These are phyloP conservation scores for Rhinoraja longicauda DNA, from an alignment of 2,797 vertebrate species.

Conservation along the genomic window DNA sequence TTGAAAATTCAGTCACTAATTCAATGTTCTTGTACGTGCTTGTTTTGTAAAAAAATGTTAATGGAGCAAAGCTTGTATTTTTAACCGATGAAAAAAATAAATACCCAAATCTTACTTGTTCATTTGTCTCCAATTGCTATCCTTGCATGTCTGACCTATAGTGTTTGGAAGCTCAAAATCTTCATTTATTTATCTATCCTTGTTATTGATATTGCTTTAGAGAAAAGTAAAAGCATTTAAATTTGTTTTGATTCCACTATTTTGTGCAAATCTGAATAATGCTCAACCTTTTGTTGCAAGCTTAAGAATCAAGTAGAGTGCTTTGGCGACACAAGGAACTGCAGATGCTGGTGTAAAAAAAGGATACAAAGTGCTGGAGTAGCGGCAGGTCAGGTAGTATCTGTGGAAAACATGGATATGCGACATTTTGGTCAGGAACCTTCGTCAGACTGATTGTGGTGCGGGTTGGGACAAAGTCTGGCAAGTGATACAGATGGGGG, in stretches of 20 bases:
- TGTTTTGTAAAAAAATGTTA: not conserved
- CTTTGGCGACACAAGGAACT: too few relatives aligned
- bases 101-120: not conserved
- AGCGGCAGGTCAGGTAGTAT: too few relatives aligned
- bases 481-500: too few relatives aligned
- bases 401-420: too few relatives aligned
- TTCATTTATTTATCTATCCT: not conserved
- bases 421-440: too few relatives aligned
- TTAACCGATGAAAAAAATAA: not conserved
- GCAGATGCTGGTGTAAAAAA: too few relatives aligned
- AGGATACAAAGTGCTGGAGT: too few relatives aligned
- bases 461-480: too few relatives aligned
- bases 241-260: not conserved
- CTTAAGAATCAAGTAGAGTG: too few relatives aligned
- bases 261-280: not conserved
- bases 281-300: not conserved
- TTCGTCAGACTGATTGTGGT: too few relatives aligned
- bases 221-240: not conserved
- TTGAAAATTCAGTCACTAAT: not conserved
- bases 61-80: not conserved
- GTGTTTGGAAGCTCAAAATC: not conserved
- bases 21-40: not conserved
- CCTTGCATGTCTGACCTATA: not conserved
- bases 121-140: not conserved
- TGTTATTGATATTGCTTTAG: not conserved